phyloP scores from a whole-genome alignment of 2,113 vertebrate species.

The Melanerpes aurifrons region DNA sequence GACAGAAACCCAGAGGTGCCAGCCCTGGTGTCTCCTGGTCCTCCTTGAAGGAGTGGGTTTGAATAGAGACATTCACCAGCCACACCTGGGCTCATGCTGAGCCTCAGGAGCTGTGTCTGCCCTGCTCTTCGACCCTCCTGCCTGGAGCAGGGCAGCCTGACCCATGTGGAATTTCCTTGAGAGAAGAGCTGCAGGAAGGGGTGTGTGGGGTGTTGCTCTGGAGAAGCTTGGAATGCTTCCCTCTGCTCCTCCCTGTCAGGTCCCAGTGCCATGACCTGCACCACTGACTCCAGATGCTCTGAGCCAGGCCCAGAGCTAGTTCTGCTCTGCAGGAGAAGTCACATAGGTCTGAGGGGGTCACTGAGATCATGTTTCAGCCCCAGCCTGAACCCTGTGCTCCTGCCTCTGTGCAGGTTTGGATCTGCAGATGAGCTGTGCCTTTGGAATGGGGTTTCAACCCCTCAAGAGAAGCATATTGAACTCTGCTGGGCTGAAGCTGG shows the following conservation, averaged over 20 bases:
- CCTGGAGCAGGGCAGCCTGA: background rate
- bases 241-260: background rate
- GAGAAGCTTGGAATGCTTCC: accelerated
- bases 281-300: background rate
- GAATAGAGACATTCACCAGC: background rate
- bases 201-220: accelerated
- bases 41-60: background rate
- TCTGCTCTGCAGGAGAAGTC: background rate
- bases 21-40: background rate
- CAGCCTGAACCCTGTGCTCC: background rate
- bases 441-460: background rate
- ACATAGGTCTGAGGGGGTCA: background rate
- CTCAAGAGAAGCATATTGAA: background rate
- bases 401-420: background rate
- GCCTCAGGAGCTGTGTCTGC: background rate
- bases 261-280: accelerated
- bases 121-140: background rate
- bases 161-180: accelerated
- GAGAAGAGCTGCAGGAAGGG: background rate
- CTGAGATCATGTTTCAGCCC: background rate
- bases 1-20: background rate
- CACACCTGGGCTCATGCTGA: background rate
- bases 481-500: background rate
- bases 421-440: background rate
- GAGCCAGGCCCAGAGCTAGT: background rate